Evolutionary conservation across 1,140 invertebrate species (phyloP).

Genomic region (Riptortus pedestris): DNA sequence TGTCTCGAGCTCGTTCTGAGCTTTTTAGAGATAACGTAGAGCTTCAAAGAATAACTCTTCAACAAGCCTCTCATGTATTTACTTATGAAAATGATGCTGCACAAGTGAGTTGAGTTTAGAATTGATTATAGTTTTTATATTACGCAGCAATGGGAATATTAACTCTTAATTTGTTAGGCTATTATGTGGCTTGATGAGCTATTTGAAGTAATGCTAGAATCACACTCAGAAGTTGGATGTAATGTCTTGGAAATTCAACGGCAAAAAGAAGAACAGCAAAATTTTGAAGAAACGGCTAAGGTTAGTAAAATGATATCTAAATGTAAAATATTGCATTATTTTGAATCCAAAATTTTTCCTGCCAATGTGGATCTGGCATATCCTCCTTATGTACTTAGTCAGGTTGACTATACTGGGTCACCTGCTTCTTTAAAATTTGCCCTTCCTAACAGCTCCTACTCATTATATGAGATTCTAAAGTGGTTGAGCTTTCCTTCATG

Average conservation of each 20-base stretch:
- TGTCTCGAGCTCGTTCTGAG: conserved; percentile 50
- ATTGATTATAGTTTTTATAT: conserved; percentile 4
- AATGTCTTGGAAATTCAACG: conserved; percentile 58
- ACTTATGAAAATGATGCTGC: conserved; percentile 64
- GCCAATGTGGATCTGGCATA: no score
- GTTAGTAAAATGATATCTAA: no score
- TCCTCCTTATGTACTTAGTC: no score
- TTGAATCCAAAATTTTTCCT: no score
- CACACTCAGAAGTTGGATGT: conserved; percentile 60
- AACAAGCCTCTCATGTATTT: conserved; percentile 61
- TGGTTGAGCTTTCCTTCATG: no score
- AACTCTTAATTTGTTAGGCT: conserved; percentile 42
- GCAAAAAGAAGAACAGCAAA: conserved; percentile 63
- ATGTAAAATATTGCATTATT: no score
- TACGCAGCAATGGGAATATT: not conserved
- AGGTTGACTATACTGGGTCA: no score
- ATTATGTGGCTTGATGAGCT: conserved; percentile 63
- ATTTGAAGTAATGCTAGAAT: conserved; percentile 54
- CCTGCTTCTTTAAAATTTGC: no score
- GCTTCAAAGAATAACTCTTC: conserved; percentile 59
- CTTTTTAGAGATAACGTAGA: conserved; percentile 58
- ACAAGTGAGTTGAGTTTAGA: conserved; percentile 41
- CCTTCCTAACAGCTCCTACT: no score
- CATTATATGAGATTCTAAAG: no score
- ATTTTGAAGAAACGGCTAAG: conserved; percentile 65